Percentiles rank a stretch among this genome's conserved stretches.
Evolutionary conservation across 2,797 vertebrate species (phyloP).

Genomic region (Balearica regulorum): DNA sequence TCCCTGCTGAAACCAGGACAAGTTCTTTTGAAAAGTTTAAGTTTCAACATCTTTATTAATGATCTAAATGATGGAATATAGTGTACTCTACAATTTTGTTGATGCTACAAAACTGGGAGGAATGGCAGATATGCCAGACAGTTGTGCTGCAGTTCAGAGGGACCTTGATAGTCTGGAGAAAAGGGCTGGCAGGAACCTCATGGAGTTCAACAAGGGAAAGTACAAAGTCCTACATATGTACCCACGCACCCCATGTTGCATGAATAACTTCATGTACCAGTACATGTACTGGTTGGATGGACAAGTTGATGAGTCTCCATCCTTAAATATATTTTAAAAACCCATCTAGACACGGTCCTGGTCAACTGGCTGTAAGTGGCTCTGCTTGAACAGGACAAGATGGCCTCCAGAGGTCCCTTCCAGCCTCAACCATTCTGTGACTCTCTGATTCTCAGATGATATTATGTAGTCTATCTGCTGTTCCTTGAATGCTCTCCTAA

Average conservation of each 20-base stretch:
- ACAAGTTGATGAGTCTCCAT: background rate
- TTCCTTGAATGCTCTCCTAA: background rate
- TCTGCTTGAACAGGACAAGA: background rate
- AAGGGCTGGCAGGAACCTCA: background rate
- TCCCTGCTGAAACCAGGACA: too few species aligned
- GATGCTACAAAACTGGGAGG: background rate
- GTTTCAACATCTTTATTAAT: background rate
- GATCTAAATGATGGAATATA: background rate
- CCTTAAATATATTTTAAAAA: background rate
- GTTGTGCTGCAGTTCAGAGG: background rate
- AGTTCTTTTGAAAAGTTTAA: background rate
- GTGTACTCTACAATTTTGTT: background rate
- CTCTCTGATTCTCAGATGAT: background rate
- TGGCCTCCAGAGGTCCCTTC: background rate
- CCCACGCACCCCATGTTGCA: fast-evolving
- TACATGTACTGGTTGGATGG: fast-evolving
- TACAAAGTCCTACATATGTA: background rate
- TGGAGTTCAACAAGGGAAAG: background rate
- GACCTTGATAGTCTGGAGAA: background rate
- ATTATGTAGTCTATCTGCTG: background rate
- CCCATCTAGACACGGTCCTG: fast-evolving
- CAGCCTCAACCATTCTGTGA: background rate
- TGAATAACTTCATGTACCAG: background rate
- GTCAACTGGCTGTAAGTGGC: fast-evolving
- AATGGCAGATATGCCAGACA: background rate